These are phyloP conservation scores for Ariopsis seemanni DNA, from an alignment of 2,113 vertebrate species.

Conservation along the genomic window DNA sequence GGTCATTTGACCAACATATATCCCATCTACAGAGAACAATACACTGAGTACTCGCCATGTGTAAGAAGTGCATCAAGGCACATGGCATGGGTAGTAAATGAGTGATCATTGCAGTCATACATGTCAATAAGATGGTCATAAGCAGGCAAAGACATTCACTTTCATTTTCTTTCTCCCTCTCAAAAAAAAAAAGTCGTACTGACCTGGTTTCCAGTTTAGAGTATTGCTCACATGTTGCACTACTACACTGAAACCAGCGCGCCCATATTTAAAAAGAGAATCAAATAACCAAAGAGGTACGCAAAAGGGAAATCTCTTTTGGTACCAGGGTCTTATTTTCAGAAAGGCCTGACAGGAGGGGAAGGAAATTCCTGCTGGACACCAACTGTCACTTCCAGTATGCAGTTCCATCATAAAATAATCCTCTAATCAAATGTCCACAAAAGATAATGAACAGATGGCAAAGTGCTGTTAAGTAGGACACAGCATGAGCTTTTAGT, in stretches of 20 bases:
- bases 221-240: background rate
- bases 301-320: background rate
- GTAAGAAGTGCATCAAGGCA: constrained; percentile 11
- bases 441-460: background rate
- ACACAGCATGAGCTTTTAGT: background rate
- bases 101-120: constrained; percentile 26
- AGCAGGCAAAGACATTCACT: constrained; percentile 17
- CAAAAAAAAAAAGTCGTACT: no score
- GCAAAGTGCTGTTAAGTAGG: background rate
- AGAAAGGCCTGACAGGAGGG: constrained; percentile 3
- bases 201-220: background rate
- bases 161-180: no score
- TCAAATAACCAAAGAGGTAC: constrained; percentile 1
- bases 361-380: background rate
- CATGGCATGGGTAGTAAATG: constrained; percentile 20
- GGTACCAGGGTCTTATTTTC: constrained; percentile 4
- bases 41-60: background rate
- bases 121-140: constrained; percentile 27
- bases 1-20: background rate
- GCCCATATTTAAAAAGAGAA: background rate
- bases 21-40: background rate
- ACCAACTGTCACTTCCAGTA: background rate
- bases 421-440: background rate
- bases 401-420: background rate
- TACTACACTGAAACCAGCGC: background rate